Percentiles rank a stretch among this genome's conserved stretches.
These are phyloP conservation scores for Clivina fossor DNA, from an alignment of 2,888 invertebrate species.

Conservation along the genomic window DNA sequence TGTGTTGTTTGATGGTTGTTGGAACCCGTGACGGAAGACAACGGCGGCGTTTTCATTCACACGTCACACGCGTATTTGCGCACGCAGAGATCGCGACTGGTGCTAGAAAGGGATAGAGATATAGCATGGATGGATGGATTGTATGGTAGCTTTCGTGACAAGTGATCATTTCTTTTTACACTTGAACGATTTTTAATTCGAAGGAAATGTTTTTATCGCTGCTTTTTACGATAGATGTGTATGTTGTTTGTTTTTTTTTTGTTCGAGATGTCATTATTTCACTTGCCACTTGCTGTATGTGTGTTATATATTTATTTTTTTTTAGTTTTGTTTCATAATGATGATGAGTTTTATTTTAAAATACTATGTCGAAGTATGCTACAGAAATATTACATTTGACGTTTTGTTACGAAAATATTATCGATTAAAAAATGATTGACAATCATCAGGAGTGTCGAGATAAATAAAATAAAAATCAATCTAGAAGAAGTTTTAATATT, in stretches of 20 bases:
- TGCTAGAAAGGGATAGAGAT: background rate
- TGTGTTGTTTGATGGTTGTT: background rate
- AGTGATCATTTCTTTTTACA: conserved; percentile 9
- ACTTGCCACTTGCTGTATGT: no score
- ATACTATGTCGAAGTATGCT: no score
- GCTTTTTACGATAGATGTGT: conserved; percentile 6
- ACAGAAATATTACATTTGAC: no score
- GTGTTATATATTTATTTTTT: no score
- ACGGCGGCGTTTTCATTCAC: conserved; percentile 21
- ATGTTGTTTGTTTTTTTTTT: conserved; percentile 21
- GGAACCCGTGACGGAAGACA: conserved; percentile 17
- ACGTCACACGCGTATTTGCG: conserved; percentile 1
- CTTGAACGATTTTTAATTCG: conserved; percentile 19
- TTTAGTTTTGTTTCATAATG: no score
- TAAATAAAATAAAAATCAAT: no score
- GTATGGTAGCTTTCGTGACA: conserved; percentile 3
- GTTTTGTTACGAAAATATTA: no score
- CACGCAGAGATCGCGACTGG: background rate
- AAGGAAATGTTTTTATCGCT: conserved; percentile 2
- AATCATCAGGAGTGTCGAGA: no score
- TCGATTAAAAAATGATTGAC: no score
- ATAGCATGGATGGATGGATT: conserved; percentile 2
- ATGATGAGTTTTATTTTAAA: no score
- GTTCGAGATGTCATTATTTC: no score
- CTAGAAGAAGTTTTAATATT: no score